These are phyloP conservation scores for Coleophora flavipennella DNA, from an alignment of 2,888 invertebrate genomes.

Conservation along the genomic window DNA sequence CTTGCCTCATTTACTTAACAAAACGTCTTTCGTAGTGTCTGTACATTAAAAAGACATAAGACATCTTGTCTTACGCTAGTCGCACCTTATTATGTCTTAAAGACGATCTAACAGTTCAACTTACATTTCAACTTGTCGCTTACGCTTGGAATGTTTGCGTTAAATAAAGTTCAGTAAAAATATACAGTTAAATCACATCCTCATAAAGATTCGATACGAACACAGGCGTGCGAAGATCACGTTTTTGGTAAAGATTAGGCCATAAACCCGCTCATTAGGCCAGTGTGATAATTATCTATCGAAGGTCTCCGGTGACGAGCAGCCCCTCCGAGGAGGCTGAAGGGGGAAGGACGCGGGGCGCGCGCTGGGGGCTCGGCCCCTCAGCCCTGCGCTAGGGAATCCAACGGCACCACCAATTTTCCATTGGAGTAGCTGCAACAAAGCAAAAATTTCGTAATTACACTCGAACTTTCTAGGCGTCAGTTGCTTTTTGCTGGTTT, in stretches of 20 bases:
- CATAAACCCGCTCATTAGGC: too few species aligned
- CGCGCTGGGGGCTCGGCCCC: slow-evolving; percentile 50
- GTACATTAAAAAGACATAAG: too few species aligned
- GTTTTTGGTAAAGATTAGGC: slow-evolving; percentile 11
- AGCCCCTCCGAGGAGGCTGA: slow-evolving; percentile 57
- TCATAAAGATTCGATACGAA: too few species aligned
- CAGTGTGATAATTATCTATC: slow-evolving; percentile 26
- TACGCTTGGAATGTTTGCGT: slow-evolving; percentile 26
- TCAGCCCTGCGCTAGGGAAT: slow-evolving; percentile 71
- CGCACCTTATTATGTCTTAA: slow-evolving; percentile 50
- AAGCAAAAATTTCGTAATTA: slow-evolving; percentile 29
- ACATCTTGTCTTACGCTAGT: slow-evolving; percentile 22
- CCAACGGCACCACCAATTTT: slow-evolving; percentile 74
- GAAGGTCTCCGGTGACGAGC: slow-evolving; percentile 36
- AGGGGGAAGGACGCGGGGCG: slow-evolving; percentile 54
- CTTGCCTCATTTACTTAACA: slow-evolving; percentile 37
- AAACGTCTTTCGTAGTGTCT: slow-evolving; percentile 20
- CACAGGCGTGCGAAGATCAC: too few species aligned
- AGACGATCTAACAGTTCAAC: slow-evolving; percentile 33
- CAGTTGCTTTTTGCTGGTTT: slow-evolving; percentile 3
- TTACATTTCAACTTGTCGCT: slow-evolving; percentile 11
- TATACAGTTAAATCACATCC: too few species aligned
- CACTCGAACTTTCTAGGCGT: slow-evolving; percentile 9
- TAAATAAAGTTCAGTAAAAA: not conserved
- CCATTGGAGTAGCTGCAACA: slow-evolving; percentile 71